These are phyloP conservation scores for Orientallactaga sibirica DNA, from an alignment of 2,797 vertebrate species.

Conservation along the genomic window DNA sequence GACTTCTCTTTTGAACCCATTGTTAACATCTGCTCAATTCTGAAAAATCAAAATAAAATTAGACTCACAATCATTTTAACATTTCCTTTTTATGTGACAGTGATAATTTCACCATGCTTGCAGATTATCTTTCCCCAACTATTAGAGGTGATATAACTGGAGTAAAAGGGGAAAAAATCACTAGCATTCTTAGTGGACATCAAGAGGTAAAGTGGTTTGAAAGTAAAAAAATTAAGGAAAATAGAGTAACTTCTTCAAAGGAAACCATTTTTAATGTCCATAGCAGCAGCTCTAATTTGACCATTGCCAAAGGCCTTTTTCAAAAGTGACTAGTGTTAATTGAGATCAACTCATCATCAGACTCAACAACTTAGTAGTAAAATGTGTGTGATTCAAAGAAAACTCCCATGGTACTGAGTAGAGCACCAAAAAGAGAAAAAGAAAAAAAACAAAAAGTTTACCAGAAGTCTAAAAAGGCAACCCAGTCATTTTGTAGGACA, in stretches of 20 bases:
- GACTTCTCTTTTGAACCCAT: not conserved
- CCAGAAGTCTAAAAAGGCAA: not conserved
- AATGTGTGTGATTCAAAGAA: not conserved
- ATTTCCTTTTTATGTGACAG: not conserved
- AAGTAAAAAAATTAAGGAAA: constrained; percentile 11
- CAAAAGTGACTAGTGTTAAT: not conserved
- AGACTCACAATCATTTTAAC: not conserved
- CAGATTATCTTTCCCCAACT: not conserved
- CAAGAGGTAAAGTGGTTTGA: not conserved
- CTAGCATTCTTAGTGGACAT: not conserved
- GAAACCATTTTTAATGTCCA: not conserved
- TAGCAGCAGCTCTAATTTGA: not conserved
- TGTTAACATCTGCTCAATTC: not conserved
- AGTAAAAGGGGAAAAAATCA: constrained; percentile 37
- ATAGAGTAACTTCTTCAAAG: not conserved
- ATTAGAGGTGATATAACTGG: not conserved
- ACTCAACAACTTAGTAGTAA: constrained; percentile 11
- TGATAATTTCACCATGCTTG: not conserved
- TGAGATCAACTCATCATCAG: not conserved
- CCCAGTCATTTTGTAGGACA: not conserved
- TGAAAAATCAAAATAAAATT: not conserved
- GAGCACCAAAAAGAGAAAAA: not conserved
- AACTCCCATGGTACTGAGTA: not conserved
- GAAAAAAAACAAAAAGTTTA: not conserved
- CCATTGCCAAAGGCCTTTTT: constrained; percentile 1